phyloP scores from a whole-genome alignment of 2,888 invertebrate genomes.

The Seira musarum region DNA sequence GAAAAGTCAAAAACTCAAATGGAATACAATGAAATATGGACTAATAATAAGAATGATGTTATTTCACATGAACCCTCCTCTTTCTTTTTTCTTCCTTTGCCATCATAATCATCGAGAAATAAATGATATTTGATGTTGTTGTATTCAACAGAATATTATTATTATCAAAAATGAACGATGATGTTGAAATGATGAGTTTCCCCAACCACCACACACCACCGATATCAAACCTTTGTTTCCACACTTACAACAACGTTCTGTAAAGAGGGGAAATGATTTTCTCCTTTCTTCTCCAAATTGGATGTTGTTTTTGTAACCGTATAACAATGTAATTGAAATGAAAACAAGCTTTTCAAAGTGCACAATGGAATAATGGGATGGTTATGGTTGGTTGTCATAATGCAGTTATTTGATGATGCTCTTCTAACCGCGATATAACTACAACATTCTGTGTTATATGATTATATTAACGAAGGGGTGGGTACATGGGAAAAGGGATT shows the following conservation, averaged over 20 bases:
- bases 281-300: not conserved
- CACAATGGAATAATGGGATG: conserved; percentile 15
- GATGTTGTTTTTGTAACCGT: conserved; percentile 12
- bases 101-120: too few relatives aligned
- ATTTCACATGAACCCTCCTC: conserved; percentile 25
- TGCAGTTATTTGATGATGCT: not conserved
- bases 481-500: not conserved
- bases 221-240: too few relatives aligned
- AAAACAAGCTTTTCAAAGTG: conserved; percentile 50
- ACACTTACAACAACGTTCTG: too few relatives aligned
- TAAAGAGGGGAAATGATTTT: too few relatives aligned
- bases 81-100: not conserved
- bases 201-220: not conserved
- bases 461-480: not conserved
- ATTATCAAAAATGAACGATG: not conserved
- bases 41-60: conserved; percentile 23
- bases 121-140: too few relatives aligned
- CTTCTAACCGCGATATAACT: not conserved
- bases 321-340: conserved; percentile 55
- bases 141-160: too few relatives aligned
- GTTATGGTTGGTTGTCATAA: not conserved
- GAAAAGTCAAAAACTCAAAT: not conserved
- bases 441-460: not conserved
- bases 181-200: not conserved
- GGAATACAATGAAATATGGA: conserved; percentile 10